These are phyloP conservation scores for Copidosoma aretas DNA, from an alignment of 2,888 invertebrate genomes.

Conservation along the genomic window DNA sequence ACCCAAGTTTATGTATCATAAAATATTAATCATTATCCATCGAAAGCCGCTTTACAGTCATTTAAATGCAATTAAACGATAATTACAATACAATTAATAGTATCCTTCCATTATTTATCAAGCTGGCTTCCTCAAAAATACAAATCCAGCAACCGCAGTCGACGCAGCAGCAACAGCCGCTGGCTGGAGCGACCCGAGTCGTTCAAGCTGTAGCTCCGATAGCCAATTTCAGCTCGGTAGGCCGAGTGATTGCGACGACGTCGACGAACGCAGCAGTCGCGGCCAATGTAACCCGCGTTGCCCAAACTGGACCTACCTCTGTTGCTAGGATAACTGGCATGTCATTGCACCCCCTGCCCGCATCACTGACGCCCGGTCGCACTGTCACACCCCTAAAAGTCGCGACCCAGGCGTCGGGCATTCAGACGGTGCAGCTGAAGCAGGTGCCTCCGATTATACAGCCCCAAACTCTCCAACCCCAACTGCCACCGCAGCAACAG, in stretches of 20 bases:
- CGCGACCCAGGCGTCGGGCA: constrained; percentile 44
- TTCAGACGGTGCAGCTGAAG: constrained; percentile 58
- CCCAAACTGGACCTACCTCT: constrained; percentile 54
- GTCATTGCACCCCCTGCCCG: constrained; percentile 57
- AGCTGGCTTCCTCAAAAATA: not conserved
- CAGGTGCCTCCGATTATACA: constrained; percentile 39
- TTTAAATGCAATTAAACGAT: too few species aligned
- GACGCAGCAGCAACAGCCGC: constrained; percentile 46
- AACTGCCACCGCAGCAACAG: constrained; percentile 37
- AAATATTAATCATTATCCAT: too few species aligned
- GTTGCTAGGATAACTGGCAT: constrained; percentile 59
- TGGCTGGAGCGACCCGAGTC: constrained; percentile 53
- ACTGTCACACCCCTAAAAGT: constrained; percentile 54
- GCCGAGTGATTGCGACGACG: constrained; percentile 57
- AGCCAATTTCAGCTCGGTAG: constrained; percentile 54
- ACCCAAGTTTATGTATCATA: too few species aligned
- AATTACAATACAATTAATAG: too few species aligned
- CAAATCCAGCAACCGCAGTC: constrained; percentile 18
- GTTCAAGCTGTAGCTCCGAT: constrained; percentile 59
- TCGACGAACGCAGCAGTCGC: constrained; percentile 53
- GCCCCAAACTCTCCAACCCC: constrained; percentile 18
- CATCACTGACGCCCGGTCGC: constrained; percentile 54
- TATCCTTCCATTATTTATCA: too few species aligned
- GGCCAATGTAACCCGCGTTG: constrained; percentile 45
- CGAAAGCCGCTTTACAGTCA: too few species aligned